Percentiles rank a stretch among this genome's conserved stretches.
Conservation (phyloP, 2,888 invertebrate species). For the Lathronympha strigana region DNA sequence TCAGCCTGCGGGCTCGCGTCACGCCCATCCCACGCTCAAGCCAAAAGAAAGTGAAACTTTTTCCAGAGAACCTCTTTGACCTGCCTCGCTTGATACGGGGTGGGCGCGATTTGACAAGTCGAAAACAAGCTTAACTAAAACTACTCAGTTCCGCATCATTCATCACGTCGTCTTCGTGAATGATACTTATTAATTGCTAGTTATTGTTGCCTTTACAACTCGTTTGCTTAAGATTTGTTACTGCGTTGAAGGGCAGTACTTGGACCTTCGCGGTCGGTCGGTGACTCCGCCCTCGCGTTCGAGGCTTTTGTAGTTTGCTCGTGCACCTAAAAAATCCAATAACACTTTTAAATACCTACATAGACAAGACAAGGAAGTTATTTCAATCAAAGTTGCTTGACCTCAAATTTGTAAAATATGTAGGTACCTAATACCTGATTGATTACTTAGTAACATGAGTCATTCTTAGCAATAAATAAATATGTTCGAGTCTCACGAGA, state of each 20-base stretch:
- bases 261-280: constrained; percentile 65
- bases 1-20: constrained; percentile 67
- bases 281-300: constrained; percentile 60
- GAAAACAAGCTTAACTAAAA: constrained; percentile 31
- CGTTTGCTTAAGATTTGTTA: constrained; percentile 41
- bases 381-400: constrained; percentile 44
- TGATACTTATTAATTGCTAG: constrained; percentile 26
- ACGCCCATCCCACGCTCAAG: constrained; percentile 72
- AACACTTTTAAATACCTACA: constrained; percentile 33
- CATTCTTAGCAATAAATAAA: constrained; percentile 8
- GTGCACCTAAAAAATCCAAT: constrained; percentile 57
- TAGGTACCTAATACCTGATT: neutral
- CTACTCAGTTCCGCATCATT: constrained; percentile 29
- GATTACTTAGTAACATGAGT: constrained; percentile 13
- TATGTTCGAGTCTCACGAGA: too few relatives aligned
- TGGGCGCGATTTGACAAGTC: constrained; percentile 45
- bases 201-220: constrained; percentile 34
- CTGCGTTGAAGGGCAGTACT: constrained; percentile 55
- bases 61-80: constrained; percentile 53
- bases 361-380: constrained; percentile 59
- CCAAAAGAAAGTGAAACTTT: constrained; percentile 78
- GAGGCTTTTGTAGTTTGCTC: constrained; percentile 56
- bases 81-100: constrained; percentile 46
- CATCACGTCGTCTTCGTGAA: constrained; percentile 16
- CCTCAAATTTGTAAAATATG: constrained; percentile 18